Conservation (phyloP, 2,888 invertebrate species). For the Cantharis nigra region DNA sequence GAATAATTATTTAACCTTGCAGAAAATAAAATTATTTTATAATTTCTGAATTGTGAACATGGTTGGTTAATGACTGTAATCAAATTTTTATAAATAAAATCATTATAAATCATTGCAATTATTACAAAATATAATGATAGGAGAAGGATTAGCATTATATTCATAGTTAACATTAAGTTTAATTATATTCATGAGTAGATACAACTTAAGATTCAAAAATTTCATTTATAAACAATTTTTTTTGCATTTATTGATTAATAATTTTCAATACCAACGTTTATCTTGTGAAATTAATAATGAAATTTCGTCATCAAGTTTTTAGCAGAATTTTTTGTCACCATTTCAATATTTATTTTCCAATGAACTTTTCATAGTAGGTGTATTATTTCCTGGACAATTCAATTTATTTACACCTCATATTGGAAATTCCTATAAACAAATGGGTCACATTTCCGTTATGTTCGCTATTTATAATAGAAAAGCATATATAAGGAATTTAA, state of each 20-base stretch:
- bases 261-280: neutral
- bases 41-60: neutral
- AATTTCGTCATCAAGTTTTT: neutral
- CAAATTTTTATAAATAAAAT: neutral
- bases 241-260: neutral
- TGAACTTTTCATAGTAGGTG: neutral
- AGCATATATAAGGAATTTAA: neutral
- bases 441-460: neutral
- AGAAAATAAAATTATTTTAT: neutral
- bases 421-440: neutral
- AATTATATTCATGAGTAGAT: neutral
- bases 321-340: neutral
- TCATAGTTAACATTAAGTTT: neutral
- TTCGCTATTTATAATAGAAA: neutral
- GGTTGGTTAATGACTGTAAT: neutral
- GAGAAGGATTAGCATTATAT: neutral
- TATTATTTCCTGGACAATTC: neutral
- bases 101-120: neutral
- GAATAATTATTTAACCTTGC: neutral
- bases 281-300: neutral
- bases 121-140: neutral
- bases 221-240: too few relatives aligned
- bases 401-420: neutral
- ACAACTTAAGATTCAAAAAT: neutral
- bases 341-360: neutral